Conservation (phyloP, 2,797 vertebrate genomes). For the Silurus aristotelis region DNA sequence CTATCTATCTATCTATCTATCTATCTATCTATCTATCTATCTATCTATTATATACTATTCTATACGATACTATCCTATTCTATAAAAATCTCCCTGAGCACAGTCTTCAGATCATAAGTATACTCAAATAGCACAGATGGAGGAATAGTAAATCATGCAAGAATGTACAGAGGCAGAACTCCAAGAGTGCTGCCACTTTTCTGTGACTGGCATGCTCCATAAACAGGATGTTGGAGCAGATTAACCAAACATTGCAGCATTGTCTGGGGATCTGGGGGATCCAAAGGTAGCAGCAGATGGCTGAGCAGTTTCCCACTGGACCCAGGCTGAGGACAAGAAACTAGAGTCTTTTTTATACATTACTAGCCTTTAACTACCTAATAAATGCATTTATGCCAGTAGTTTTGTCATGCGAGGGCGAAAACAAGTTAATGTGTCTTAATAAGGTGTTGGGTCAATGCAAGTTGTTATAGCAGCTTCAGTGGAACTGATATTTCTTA, state of each 20-base stretch:
- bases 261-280: not conserved
- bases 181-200: not conserved
- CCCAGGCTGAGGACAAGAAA: not conserved
- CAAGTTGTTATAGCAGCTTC: not conserved
- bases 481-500: not conserved
- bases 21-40: too few species aligned
- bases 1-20: too few species aligned
- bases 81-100: not conserved
- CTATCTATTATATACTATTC: too few species aligned
- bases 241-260: slow-evolving; percentile 5
- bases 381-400: not conserved
- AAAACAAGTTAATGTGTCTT: too few species aligned
- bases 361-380: not conserved
- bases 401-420: not conserved
- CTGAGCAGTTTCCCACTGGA: not conserved
- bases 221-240: not conserved
- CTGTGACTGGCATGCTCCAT: not conserved
- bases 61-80: too few species aligned
- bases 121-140: not conserved
- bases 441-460: not conserved
- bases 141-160: not conserved
- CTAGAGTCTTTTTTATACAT: not conserved
- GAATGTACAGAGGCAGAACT: not conserved
- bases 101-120: not conserved
- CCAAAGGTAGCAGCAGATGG: not conserved